These are phyloP conservation scores for Trinorchestia longiramus DNA, from an alignment of 1,140 invertebrate species.

Conservation along the genomic window DNA sequence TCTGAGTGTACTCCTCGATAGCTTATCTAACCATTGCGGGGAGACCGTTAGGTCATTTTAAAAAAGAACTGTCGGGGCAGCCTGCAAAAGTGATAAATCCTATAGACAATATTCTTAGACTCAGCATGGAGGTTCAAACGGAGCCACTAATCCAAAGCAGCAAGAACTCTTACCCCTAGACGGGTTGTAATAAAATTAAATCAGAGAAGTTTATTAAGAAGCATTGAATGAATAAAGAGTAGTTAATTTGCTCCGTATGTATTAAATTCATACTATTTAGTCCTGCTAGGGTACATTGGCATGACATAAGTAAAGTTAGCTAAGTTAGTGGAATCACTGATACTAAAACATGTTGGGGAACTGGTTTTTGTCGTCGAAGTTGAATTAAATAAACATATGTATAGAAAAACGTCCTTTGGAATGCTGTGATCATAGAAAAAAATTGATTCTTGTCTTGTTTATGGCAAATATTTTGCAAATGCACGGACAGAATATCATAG, in stretches of 20 bases:
- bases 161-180: neutral
- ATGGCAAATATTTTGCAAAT: no score
- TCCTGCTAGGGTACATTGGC: neutral
- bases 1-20: neutral
- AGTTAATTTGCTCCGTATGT: neutral
- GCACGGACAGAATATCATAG: no score
- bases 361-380: no score
- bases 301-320: neutral
- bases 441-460: no score
- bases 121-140: neutral
- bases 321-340: no score
- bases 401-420: neutral
- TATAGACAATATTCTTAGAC: neutral
- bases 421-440: no score
- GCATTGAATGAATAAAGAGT: neutral
- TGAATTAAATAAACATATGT: neutral
- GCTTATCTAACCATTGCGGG: neutral
- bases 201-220: neutral
- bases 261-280: neutral
- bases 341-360: no score
- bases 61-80: neutral
- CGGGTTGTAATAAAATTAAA: neutral
- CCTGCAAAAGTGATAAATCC: neutral
- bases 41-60: neutral
- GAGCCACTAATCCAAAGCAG: neutral